Evolutionary conservation across 1,140 invertebrate species (phyloP).

Genomic region (Macrobrachium nipponense): DNA sequence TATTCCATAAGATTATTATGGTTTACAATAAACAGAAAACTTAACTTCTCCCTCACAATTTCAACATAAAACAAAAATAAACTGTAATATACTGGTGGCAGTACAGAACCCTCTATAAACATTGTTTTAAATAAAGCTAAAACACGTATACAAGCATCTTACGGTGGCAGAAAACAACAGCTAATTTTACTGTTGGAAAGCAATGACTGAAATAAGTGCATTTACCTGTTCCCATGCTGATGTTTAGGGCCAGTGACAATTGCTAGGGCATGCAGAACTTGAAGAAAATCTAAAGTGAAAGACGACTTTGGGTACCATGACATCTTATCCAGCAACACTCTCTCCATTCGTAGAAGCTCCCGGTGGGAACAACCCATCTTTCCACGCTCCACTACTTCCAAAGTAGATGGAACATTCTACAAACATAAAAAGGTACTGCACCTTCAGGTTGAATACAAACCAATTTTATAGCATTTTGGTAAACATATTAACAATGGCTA

Average conservation of each 20-base stretch:
- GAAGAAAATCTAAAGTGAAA: slow-evolving; percentile 33
- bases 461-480: no score
- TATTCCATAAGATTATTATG: no score
- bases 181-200: neutral
- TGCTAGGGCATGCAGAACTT: slow-evolving; percentile 45
- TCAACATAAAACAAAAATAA: no score
- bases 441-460: neutral
- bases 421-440: neutral
- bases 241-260: slow-evolving; percentile 38
- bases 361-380: slow-evolving; percentile 22
- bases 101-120: no score
- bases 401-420: slow-evolving; percentile 44
- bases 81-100: no score
- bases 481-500: no score
- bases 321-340: slow-evolving; percentile 42
- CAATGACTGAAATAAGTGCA: neutral
- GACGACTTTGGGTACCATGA: slow-evolving; percentile 27
- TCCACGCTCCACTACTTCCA: slow-evolving; percentile 34
- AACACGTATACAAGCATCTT: no score
- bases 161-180: no score
- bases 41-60: no score
- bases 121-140: no score
- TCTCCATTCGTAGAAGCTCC: slow-evolving; percentile 42
- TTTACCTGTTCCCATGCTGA: slow-evolving; percentile 16
- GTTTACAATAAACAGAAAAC: no score